These are phyloP conservation scores for Sebastes melanostomus DNA, from an alignment of 2,797 vertebrate genomes.

Conservation along the genomic window DNA sequence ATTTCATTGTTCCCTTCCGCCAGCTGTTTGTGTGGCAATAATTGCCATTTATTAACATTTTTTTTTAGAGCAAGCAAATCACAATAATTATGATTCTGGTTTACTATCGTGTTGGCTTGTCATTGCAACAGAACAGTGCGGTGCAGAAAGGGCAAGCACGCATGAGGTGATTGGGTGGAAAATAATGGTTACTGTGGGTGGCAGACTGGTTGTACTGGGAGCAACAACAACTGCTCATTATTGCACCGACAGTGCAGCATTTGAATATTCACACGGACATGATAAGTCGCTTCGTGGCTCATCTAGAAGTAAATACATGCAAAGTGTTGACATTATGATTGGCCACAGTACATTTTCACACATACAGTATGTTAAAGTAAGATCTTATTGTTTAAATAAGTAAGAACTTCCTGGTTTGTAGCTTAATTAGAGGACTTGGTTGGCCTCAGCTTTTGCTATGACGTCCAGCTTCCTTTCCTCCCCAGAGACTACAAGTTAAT, in stretches of 20 bases:
- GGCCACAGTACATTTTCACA: background rate
- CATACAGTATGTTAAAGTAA: background rate
- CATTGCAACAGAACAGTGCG: background rate
- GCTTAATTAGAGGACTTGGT: constrained; percentile 20
- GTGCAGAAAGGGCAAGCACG: background rate
- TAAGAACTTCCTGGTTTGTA: background rate
- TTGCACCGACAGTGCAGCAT: background rate
- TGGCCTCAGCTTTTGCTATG: background rate
- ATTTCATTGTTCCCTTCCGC: background rate
- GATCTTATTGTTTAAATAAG: too few relatives aligned
- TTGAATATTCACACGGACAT: constrained; percentile 17
- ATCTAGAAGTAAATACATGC: background rate
- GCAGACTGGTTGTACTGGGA: background rate
- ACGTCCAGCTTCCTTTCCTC: background rate
- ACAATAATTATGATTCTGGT: background rate
- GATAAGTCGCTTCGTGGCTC: constrained; percentile 19
- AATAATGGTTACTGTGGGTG: background rate
- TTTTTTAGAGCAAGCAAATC: background rate
- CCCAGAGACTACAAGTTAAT: constrained; percentile 10
- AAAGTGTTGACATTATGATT: background rate
- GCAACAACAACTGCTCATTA: constrained; percentile 42
- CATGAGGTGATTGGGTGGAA: background rate
- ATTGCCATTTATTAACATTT: background rate
- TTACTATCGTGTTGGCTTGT: background rate
- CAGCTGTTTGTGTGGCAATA: background rate